Base-by-base conservation (phyloP, 2,888 invertebrate species). In the Eurytoma adleriae region DNA sequence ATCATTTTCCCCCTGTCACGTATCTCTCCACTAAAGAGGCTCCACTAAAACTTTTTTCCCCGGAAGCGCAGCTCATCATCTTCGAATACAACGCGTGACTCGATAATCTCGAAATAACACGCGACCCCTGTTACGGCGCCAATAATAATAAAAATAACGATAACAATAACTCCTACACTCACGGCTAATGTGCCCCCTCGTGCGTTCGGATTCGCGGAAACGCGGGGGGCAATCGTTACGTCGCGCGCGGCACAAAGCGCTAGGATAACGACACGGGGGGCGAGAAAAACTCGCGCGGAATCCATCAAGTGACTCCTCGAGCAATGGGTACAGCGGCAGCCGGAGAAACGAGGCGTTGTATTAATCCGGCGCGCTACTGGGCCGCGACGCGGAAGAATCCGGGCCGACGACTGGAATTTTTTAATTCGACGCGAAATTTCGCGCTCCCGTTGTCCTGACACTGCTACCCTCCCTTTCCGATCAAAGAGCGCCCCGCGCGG, bases 341-440 rank as follows among this genome's bases (percentile, higher is more conserved):
- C 27, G 62, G 12, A 16, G 62, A 62, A 5, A 62, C 4, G 40
- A 40, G 16, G 13, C 16, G 14, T 52, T 27, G 62, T 71, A 71
- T 71, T 71, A 71, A 72, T 62, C 62, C 52, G n/a, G 18, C 27
- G 61, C 14, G 68, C 56, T 48, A 66, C 20, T 56, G 4, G 40
- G 40, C 24, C 57, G n/a, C 57, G 48, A 13, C 40, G 71, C 30
- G 16, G 18, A 64, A 52, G 78, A 71, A 78, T 78, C 40, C 56
- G 13, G 48, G 66, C 62, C 54, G 18, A 27, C 50, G 27, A 67
- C 2, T 30, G 71, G 78, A 78, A 78, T 71, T 78, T 78, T 78
- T 78, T 71, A 71, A 78, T 71, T 71, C 64, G 20, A 30, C 54
- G 40, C 62, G 10, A 69, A 68, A 69, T 61, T 61, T 69, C 68